Percentiles rank a stretch among this genome's conserved stretches.
Conservation (phyloP, 2,113 vertebrate species). For the Platycercus adscitus region DNA sequence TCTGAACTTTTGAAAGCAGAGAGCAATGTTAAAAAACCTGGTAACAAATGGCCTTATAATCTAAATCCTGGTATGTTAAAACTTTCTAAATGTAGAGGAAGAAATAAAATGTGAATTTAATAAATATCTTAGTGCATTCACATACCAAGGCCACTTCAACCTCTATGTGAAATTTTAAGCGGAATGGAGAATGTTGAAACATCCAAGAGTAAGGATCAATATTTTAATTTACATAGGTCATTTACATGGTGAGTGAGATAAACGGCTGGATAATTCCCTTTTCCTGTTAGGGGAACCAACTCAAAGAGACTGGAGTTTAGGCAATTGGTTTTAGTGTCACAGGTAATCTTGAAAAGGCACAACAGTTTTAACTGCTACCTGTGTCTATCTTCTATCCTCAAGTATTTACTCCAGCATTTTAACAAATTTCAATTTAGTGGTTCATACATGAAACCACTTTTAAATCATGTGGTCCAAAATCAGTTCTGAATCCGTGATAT, state of each 20-base stretch:
- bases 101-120: background rate
- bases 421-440: background rate
- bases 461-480: background rate
- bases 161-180: background rate
- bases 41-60: background rate
- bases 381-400: background rate
- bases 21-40: background rate
- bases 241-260: slow-evolving; percentile 20
- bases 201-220: slow-evolving; percentile 9
- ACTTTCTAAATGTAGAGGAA: background rate
- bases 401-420: background rate
- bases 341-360: background rate
- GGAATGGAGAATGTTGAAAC: background rate
- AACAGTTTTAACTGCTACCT: background rate
- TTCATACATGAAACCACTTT: background rate
- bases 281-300: background rate
- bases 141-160: background rate
- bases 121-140: background rate
- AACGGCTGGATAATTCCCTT: slow-evolving; percentile 17
- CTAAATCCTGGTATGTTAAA: background rate
- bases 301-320: background rate
- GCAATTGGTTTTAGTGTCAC: slow-evolving; percentile 27
- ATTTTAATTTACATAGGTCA: slow-evolving; percentile 44
- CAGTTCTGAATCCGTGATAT: background rate
- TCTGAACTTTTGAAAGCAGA: background rate